Conservation (phyloP, 2,888 invertebrate species). For the Dolichopus griseipennis region DNA sequence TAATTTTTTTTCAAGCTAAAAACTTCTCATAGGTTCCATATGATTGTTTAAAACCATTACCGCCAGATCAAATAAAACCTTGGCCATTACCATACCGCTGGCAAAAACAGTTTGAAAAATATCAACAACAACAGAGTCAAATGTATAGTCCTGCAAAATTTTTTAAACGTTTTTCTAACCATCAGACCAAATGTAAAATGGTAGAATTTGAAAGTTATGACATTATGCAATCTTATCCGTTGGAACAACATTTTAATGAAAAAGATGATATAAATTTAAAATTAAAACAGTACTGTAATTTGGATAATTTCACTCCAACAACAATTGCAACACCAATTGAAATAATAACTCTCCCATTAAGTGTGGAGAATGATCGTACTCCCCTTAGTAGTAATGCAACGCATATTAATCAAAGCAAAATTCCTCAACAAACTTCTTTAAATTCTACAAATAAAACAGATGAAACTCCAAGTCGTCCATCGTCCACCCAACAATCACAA, state of each 20-base stretch:
- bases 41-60: constrained; percentile 57
- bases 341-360: constrained; percentile 26
- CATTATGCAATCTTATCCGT: not conserved
- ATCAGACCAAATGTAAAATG: not conserved
- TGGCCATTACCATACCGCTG: constrained; percentile 57
- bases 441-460: constrained; percentile 14
- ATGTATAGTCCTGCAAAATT: constrained; percentile 3
- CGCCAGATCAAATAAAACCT: constrained; percentile 53
- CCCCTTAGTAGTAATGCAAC: not conserved
- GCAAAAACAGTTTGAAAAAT: constrained; percentile 33
- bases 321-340: constrained; percentile 25
- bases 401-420: not conserved
- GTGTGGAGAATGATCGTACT: constrained; percentile 24
- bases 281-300: constrained; percentile 29
- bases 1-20: not conserved
- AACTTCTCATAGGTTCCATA: constrained; percentile 46
- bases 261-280: constrained; percentile 26
- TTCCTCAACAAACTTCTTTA: constrained; percentile 8
- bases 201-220: not conserved
- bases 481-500: not conserved
- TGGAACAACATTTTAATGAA: not conserved
- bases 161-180: not conserved
- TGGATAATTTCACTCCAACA: constrained; percentile 30
- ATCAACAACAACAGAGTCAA: constrained; percentile 19
- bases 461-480: not conserved